Percentiles rank a stretch among this genome's conserved stretches.
These are phyloP conservation scores for Chymomyza amoena DNA, from an alignment of 2,888 invertebrate species.

Conservation along the genomic window DNA sequence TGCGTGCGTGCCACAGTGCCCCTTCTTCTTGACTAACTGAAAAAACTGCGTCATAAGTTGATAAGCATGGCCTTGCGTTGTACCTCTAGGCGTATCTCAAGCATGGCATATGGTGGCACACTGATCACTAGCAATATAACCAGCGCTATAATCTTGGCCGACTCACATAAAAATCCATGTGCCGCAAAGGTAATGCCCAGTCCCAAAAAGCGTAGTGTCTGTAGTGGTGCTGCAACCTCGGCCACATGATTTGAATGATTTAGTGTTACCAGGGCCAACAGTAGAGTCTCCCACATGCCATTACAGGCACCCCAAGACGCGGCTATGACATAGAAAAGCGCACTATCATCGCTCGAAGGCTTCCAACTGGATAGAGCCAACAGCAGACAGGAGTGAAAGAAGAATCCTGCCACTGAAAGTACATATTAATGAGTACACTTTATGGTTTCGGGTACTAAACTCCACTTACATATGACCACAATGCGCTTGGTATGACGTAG, in stretches of 20 bases:
- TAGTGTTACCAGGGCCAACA: slow-evolving; percentile 78
- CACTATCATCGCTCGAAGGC: slow-evolving; percentile 89
- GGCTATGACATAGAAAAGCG: slow-evolving; percentile 89
- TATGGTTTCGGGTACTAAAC: slow-evolving; percentile 14
- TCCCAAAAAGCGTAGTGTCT: slow-evolving; percentile 83
- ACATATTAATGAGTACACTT: background rate
- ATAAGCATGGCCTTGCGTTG: slow-evolving; percentile 77
- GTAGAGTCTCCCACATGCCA: slow-evolving; percentile 89
- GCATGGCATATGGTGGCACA: slow-evolving; percentile 77
- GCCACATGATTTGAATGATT: slow-evolving; percentile 78
- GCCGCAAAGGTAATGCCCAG: slow-evolving; percentile 83
- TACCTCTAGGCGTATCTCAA: slow-evolving; percentile 77
- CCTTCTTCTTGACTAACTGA: slow-evolving; percentile 76
- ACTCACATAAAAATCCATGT: slow-evolving; percentile 82
- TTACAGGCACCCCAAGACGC: slow-evolving; percentile 94
- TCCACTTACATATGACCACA: slow-evolving; percentile 84
- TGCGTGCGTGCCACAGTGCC: slow-evolving; percentile 72
- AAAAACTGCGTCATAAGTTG: slow-evolving; percentile 78
- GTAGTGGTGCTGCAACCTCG: slow-evolving; percentile 78
- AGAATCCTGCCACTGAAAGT: slow-evolving; percentile 86
- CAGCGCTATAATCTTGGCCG: slow-evolving; percentile 76
- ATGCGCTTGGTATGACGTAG: slow-evolving; percentile 86
- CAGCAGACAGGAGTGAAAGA: slow-evolving; percentile 88
- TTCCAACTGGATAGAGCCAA: slow-evolving; percentile 89
- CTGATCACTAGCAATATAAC: slow-evolving; percentile 77